Conservation (phyloP, 2,888 invertebrate species). For the Cheilosia variabilis region DNA sequence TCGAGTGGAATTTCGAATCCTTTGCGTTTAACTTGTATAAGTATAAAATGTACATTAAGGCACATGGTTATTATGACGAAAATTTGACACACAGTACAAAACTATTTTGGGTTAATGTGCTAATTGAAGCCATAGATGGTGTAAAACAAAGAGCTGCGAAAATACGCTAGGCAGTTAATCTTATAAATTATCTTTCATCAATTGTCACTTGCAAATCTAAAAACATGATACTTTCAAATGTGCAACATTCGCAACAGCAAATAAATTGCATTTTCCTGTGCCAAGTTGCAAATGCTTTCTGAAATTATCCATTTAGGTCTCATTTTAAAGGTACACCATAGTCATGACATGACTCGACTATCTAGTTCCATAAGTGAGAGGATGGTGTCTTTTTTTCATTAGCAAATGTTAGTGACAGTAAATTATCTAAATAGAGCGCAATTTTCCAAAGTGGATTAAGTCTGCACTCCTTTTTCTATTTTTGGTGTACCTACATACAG, state of each 20-base stretch:
- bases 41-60: background rate
- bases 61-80: background rate
- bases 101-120: background rate
- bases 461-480: background rate
- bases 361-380: conserved; percentile 40
- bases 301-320: conserved; percentile 51
- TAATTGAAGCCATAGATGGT: background rate
- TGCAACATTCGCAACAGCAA: background rate
- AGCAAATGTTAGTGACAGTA: conserved; percentile 21
- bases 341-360: background rate
- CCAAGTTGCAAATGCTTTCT: conserved; percentile 1
- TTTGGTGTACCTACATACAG: background rate
- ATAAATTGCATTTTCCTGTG: conserved; percentile 44
- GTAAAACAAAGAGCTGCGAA: background rate
- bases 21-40: no score
- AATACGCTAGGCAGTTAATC: no score
- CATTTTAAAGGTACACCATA: background rate
- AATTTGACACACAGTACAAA: background rate
- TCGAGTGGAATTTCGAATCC: no score
- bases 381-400: conserved; percentile 14
- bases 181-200: conserved; percentile 2
- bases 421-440: conserved; percentile 18
- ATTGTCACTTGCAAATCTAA: background rate
- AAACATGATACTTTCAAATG: conserved; percentile 9
- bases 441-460: conserved; percentile 53